A percentile compares a stretch with the other conserved stretches of the same genome.
These are phyloP conservation scores for Merluccius polli DNA, from an alignment of 2,797 vertebrate species.

Conservation along the genomic window DNA sequence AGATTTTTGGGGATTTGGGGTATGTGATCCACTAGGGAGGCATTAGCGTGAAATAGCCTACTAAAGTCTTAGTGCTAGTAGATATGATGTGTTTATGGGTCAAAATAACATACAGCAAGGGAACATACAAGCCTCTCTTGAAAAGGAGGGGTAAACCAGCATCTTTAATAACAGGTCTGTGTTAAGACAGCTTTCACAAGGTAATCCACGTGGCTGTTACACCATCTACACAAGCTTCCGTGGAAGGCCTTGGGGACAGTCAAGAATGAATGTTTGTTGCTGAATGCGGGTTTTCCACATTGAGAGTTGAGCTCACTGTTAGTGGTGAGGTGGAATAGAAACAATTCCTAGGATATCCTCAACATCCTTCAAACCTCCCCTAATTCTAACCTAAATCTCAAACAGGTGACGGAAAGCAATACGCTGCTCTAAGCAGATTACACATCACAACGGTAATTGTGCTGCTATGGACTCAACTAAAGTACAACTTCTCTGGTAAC, in stretches of 20 bases:
- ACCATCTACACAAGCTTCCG: conserved; percentile 25
- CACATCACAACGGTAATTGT: conserved; percentile 1
- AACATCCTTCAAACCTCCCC: conserved; percentile 25
- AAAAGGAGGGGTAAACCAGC: conserved; percentile 42
- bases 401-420: conserved; percentile 17
- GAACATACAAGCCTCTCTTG: conserved; percentile 24
- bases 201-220: conserved; percentile 27
- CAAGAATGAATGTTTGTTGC: conserved; percentile 41
- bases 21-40: conserved; percentile 23
- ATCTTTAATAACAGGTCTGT: conserved; percentile 54
- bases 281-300: conserved; percentile 37
- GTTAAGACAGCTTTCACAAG: conserved; percentile 52
- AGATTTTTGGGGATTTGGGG: conserved; percentile 27
- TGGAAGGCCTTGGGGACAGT: conserved; percentile 32
- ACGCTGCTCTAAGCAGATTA: not conserved
- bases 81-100: conserved; percentile 5
- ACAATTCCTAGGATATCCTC: conserved; percentile 13
- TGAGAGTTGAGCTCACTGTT: conserved; percentile 24
- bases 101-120: conserved; percentile 27
- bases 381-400: conserved; percentile 13
- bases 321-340: conserved; percentile 30
- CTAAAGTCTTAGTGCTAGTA: not conserved
- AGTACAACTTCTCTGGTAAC: not conserved
- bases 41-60: not conserved
- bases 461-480: not conserved